Evolutionary conservation across 2,888 invertebrate species (phyloP).

Genomic region (Rhagonycha fulva): DNA sequence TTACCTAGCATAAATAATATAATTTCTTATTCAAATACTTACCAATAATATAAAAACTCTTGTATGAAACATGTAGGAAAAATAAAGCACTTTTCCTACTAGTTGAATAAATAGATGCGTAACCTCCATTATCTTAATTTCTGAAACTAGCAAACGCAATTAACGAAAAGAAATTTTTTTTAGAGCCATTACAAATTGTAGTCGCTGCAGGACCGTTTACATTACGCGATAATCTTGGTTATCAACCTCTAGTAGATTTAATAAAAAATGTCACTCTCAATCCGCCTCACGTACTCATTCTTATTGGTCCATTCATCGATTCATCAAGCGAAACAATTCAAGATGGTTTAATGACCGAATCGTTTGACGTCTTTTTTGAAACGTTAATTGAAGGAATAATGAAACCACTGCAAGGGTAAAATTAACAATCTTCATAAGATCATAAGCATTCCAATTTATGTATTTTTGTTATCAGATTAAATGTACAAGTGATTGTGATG

Average conservation of each 20-base stretch:
- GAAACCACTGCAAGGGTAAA: conserved; percentile 64
- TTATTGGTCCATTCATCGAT: conserved; percentile 87
- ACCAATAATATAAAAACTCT: not conserved
- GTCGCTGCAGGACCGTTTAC: conserved; percentile 87
- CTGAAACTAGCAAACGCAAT: not conserved
- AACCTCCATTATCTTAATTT: not conserved
- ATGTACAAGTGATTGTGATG: conserved; percentile 67
- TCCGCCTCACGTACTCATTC: conserved; percentile 78
- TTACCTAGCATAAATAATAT: too few relatives aligned
- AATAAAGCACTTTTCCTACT: too few relatives aligned
- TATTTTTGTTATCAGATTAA: conserved; percentile 14
- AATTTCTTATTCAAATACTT: too few relatives aligned
- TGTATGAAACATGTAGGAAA: too few relatives aligned
- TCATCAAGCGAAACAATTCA: conserved; percentile 66
- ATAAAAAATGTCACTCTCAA: conserved; percentile 66
- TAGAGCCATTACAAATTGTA: conserved; percentile 67
- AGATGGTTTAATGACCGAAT: conserved; percentile 63
- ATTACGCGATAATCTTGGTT: conserved; percentile 72
- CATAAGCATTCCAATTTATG: not conserved
- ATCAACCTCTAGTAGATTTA: conserved; percentile 82
- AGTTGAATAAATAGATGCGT: too few relatives aligned
- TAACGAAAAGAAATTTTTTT: conserved; percentile 14
- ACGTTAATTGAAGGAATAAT: conserved; percentile 69
- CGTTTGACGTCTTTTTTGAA: conserved; percentile 77
- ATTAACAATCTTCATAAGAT: not conserved